Base-by-base conservation (phyloP, 2,797 vertebrate genomes). In the Catostomus latipinnis region DNA sequence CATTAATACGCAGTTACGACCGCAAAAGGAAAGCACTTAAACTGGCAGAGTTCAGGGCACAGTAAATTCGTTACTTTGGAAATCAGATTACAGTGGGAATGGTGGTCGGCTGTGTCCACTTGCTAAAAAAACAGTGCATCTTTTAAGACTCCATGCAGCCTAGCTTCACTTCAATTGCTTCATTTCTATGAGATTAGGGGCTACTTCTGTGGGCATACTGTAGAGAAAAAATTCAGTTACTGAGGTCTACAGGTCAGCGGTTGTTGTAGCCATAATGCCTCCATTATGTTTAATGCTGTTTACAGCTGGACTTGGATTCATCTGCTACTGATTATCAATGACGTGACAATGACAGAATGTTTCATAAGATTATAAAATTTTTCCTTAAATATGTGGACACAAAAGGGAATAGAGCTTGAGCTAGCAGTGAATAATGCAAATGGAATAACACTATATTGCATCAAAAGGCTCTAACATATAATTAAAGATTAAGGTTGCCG, bases 401-500 rank as follows among this genome's bases (percentile, higher is more conserved):
- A 66, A 34, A 78, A 66, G n/a, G 61, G 65, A 63, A 43, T 9
- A 61, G 16, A 83, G 50, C 22, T 34, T 34, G 34, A 45, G 78
- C 57, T 48, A 71, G 66, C 54, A 69, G 53, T 34, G 49, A 86
- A 73, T 81, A 79, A 61, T 63, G 58, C 80, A 74, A 84, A 76
- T 73, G 46, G 45, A n/a, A 43, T 70, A 71, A 50, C 68, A 58
- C 67, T 72, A 65, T 63, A 57, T 75, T 74, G 69, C 16, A 76
- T 85, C 72, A 76, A 86, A 89, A 72, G 63, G 54, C 74, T 68
- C 63, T 63, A 85, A 78, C 77, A 53, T 83, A 72, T 84, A 81
- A 85, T 87, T 86, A 82, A 87, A 86, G 81, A 84, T 87, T 81
- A 84, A 86, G 83, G 83, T 76, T 70, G 13, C 48, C n/a, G 43